These are phyloP conservation scores for Tipula helvola DNA, from an alignment of 2,888 invertebrate genomes.

Conservation along the genomic window DNA sequence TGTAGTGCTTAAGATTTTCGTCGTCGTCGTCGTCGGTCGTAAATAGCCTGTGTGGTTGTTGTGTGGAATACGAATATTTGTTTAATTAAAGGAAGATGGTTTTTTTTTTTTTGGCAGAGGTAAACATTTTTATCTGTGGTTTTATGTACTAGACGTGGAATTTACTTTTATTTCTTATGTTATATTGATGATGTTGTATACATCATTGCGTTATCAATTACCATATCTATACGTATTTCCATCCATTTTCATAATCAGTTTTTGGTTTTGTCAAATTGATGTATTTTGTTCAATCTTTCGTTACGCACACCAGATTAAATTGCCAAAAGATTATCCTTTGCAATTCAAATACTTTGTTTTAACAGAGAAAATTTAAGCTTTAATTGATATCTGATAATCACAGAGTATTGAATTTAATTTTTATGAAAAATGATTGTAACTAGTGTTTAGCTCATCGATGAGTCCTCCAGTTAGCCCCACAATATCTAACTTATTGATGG, in stretches of 20 bases:
- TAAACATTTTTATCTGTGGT: not conserved
- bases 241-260: not conserved
- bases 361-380: no score
- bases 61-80: not conserved
- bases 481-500: no score
- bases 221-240: not conserved
- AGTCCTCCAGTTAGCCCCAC: no score
- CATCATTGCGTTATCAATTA: not conserved
- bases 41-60: not conserved
- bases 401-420: no score
- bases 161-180: not conserved
- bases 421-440: no score
- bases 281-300: no score
- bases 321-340: no score
- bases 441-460: no score
- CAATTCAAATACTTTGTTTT: no score
- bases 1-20: not conserved
- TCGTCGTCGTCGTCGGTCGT: not conserved
- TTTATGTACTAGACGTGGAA: not conserved
- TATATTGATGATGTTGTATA: not conserved
- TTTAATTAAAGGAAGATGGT: not conserved
- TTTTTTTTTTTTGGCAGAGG: not conserved
- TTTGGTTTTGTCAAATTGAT: not conserved
- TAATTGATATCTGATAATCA: no score
- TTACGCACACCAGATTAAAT: no score